Base-by-base conservation (phyloP, 2,113 vertebrate species). In the Pimephales promelas region DNA sequence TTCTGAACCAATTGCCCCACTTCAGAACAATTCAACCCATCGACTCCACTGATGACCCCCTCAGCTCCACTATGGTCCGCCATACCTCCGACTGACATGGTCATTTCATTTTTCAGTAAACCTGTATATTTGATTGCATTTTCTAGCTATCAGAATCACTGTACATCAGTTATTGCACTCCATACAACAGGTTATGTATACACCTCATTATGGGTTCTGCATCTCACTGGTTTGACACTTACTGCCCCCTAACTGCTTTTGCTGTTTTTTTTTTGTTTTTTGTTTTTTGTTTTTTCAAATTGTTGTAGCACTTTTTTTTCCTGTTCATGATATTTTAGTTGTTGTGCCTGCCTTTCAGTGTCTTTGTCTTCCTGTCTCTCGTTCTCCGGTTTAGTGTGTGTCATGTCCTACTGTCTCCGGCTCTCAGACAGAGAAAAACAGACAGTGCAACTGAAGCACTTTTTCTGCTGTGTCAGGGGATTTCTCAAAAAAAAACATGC, bases 381-480 rank as follows among this genome's bases (percentile, higher is more conserved):
- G 59, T 49, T 24, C 28, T 36, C 36, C 72, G 20, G 31, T 57
- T 34, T 20, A 16, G 40, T 45, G 68, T 72, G 68, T 71, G 70
- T 73, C 57, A 47, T 75, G 54, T 7, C 52, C 68, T 47, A 70
- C 74, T 82, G 49, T 86, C 81, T 54, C 59, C 62, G 82, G 88
- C 82, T 86, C 52, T 83, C 82, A 45, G 56, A 14, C 57, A 62
- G 26, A 56, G 85, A 81, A 86, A 74, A 86, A 18, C 75, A 78
- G 75, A 79, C 56, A 79, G 36, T 79, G 76, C 36, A 26, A 36
- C 36, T 11, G 56, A n/a, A 79, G 76, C 36, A 28, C 56, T 62
- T 79, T 79, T 79, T 79, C 34, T 62, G 56, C 76, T 79, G 56
- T 8, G 16, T 79, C 76, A 61, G 75, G 75, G n/a, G 61, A 26